Conservation (phyloP, 2,888 invertebrate species). For the Rhopalosiphum nymphaeae region DNA sequence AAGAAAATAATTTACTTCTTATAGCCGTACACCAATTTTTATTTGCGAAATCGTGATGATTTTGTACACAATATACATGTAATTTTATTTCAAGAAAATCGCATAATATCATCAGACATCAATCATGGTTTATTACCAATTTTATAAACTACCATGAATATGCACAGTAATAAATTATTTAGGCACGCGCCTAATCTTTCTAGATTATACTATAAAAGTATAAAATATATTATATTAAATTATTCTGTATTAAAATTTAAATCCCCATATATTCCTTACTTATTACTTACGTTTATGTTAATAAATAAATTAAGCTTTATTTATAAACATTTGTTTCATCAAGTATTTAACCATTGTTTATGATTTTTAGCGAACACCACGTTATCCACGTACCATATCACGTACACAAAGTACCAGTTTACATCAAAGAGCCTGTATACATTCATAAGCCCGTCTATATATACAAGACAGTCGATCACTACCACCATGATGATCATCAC, state of each 20-base stretch:
- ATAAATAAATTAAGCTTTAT: background rate
- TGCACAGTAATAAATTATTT: background rate
- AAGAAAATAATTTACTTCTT: background rate
- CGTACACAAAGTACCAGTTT: constrained; percentile 54
- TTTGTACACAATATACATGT: background rate
- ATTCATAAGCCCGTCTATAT: constrained; percentile 52
- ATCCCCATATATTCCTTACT: background rate
- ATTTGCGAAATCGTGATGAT: background rate
- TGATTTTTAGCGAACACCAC: constrained; percentile 37
- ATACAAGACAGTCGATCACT: constrained; percentile 34
- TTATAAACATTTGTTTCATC: background rate
- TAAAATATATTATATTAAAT: background rate
- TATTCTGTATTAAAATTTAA: background rate
- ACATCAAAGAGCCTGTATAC: constrained; percentile 59
- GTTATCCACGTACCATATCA: constrained; percentile 57
- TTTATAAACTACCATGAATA: background rate
- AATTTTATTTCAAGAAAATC: background rate
- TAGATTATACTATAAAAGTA: background rate
- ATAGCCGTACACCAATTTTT: background rate
- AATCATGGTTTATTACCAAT: background rate
- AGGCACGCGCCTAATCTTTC: background rate
- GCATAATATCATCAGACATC: background rate
- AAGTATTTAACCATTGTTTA: background rate
- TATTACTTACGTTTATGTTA: background rate
- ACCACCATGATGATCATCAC: constrained; percentile 39